Evolutionary conservation across 2,113 vertebrate species (phyloP).

Genomic region (Chloebia gouldiae): DNA sequence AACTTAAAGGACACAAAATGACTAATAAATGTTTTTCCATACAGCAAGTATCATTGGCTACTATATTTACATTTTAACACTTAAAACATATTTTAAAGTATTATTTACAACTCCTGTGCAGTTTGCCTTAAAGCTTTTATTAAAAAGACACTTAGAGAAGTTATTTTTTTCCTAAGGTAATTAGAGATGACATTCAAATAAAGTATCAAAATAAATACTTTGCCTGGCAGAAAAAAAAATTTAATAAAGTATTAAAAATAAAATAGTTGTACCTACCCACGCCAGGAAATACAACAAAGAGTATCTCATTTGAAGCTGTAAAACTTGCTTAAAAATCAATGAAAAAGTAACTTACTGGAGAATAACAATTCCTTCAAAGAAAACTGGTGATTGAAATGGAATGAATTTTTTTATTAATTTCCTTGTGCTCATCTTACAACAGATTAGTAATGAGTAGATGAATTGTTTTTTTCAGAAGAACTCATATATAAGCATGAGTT

Average conservation of each 20-base stretch:
- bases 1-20: not conserved
- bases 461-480: constrained; percentile 27
- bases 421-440: not conserved
- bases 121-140: not conserved
- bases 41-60: not conserved
- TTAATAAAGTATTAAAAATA: constrained; percentile 4
- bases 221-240: not conserved
- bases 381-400: not conserved
- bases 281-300: not conserved
- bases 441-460: not conserved
- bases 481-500: not conserved
- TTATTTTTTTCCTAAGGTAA: not conserved
- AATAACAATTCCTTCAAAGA: constrained; percentile 1
- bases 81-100: not conserved
- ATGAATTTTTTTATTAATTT: not conserved
- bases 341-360: not conserved
- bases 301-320: not conserved
- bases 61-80: not conserved
- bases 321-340: not conserved
- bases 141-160: not conserved
- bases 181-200: not conserved
- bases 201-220: not conserved
- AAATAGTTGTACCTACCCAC: not conserved
- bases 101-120: not conserved
- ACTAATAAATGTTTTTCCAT: not conserved